Evolutionary conservation across 1,140 invertebrate species (phyloP).

Genomic region (Drosophila athabasca): DNA sequence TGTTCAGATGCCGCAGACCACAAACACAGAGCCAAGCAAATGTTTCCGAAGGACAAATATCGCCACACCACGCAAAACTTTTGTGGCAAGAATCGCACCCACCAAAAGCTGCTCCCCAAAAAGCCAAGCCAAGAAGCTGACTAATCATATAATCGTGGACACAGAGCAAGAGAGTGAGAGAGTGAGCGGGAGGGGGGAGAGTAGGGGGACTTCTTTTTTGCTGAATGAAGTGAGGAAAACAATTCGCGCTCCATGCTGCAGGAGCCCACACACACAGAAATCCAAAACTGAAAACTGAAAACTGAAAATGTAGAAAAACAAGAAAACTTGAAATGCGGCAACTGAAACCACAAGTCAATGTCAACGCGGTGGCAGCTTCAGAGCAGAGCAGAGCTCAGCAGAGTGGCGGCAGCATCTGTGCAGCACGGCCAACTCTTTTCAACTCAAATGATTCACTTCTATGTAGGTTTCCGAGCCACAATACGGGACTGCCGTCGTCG

Average conservation of each 20-base stretch:
- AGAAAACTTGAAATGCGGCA: conserved; percentile 61
- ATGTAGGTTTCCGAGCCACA: conserved; percentile 48
- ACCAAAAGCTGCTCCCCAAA: conserved; percentile 53
- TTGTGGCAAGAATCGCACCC: conserved; percentile 74
- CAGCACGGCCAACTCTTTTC: conserved; percentile 44
- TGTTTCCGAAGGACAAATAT: conserved; percentile 69
- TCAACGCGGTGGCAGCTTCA: conserved; percentile 66
- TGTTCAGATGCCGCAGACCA: conserved; percentile 62
- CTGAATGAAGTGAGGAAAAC: conserved; percentile 72
- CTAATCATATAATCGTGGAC: conserved; percentile 62
- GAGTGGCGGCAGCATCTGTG: conserved; percentile 38
- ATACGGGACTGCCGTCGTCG: too few species aligned
- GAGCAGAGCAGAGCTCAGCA: conserved; percentile 6
- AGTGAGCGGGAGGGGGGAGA: too few species aligned
- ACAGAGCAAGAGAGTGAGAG: too few species aligned
- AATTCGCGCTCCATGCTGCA: conserved; percentile 47
- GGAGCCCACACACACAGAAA: conserved; percentile 68
- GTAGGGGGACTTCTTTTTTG: conserved; percentile 5
- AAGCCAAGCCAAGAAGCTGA: conserved; percentile 64
- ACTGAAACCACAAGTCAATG: conserved; percentile 79
- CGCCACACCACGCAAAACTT: conserved; percentile 65
- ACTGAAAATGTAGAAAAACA: conserved; percentile 24
- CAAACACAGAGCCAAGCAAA: conserved; percentile 35
- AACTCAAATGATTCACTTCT: conserved; percentile 52
- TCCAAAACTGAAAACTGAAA: conserved; percentile 27